Evolutionary conservation across 2,113 vertebrate genomes (phyloP).

Genomic region (Microtus montanus): DNA sequence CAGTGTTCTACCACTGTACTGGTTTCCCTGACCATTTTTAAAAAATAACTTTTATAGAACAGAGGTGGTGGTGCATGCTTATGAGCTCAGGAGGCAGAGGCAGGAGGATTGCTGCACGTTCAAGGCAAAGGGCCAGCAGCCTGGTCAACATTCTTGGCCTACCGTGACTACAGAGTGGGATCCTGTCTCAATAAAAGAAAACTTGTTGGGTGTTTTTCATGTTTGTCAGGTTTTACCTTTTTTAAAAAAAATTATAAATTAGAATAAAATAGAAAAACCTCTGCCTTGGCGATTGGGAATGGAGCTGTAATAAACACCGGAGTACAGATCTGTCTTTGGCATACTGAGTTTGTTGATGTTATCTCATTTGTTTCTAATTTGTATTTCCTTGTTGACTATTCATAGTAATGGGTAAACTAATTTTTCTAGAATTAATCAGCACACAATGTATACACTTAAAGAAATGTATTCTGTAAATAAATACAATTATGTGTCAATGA

Average conservation of each 20-base stretch:
- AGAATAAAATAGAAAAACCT: constrained; percentile 25
- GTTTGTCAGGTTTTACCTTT: background rate
- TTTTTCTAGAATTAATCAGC: background rate
- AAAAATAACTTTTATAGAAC: background rate
- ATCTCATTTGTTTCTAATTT: background rate
- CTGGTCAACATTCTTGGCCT: background rate
- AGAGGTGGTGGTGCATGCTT: background rate
- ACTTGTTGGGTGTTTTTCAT: constrained; percentile 14
- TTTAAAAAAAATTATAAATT: constrained; percentile 1
- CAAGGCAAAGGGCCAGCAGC: background rate
- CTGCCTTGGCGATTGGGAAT: background rate
- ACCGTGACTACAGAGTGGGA: background rate
- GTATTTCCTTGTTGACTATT: background rate
- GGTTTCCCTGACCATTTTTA: background rate
- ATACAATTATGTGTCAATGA: background rate
- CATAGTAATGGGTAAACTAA: background rate
- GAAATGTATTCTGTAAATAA: background rate
- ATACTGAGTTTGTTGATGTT: background rate
- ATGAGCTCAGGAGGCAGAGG: background rate
- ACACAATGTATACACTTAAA: background rate
- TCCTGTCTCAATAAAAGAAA: background rate
- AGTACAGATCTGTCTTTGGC: background rate
- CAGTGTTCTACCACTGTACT: background rate
- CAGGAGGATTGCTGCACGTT: background rate
- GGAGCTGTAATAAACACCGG: background rate